Evolutionary conservation across 2,113 vertebrate species (phyloP), one percentile per base, ranked within the genome.

Genomic region (Coryphaenoides rupestris): DNA sequence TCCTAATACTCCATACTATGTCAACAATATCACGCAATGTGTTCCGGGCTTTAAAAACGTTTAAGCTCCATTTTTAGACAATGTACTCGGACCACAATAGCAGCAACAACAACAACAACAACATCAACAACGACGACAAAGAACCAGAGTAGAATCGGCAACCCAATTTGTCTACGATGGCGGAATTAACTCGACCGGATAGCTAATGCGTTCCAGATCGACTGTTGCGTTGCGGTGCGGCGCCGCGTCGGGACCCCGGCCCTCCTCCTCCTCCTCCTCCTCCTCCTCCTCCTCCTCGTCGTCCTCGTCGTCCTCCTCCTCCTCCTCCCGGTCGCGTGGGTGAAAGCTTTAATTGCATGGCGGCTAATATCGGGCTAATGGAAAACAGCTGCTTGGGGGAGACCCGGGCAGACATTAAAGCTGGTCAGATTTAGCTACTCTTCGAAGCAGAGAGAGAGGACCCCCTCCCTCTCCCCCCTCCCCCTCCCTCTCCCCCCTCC

Each of bases 301-400:
- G 24, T 28, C 58, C 68, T 68, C 61, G 72, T 64, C 77, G 70
- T 71, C 49, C 55, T 33, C 24, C 17, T 57, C 78, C 72, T 78
- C 40, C 45, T 68, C 78, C 66, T 66, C 73, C 73, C 13, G 33
- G 33, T 40, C 33, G 76, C 56, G 74, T 83, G 78, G 81, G 70
- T 50, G 73, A 65, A 62, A 46, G 67, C 75, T 82, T 76, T 84
- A 81, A 87, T 84, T 77, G 79, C 75, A 70, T 21, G 59, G 73
- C 75, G 76, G 77, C 83, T 85, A 86, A 89, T 88, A 82, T 82
- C 77, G 58, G 71, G 66, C 80, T 74, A 84, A 88, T 87, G 73
- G 72, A 84, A 87, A 86, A 79, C 82, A 83, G 73, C 73, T 86
- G 83, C 68, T 76, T 57, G 58, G 71, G 74, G 47, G 47, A n/a